Evolutionary conservation across 2,113 vertebrate species (phyloP).

Genomic region (Crotophaga sulcirostris): DNA sequence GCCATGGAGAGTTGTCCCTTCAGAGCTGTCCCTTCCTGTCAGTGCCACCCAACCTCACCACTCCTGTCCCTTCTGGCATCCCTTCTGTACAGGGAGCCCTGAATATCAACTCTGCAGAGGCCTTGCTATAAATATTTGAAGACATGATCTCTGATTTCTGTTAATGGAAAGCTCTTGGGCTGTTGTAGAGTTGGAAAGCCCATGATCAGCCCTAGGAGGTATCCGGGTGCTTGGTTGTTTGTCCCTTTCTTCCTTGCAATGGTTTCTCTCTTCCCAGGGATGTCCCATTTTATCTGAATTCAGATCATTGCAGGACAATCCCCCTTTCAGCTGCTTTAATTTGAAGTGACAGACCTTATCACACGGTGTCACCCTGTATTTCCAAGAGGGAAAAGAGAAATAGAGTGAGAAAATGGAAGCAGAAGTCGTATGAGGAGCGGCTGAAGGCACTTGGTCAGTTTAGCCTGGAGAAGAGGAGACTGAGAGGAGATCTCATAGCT

Average conservation of each 20-base stretch:
- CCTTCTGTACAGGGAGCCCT: background rate
- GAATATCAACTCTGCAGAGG: background rate
- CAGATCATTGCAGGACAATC: background rate
- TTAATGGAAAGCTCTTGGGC: background rate
- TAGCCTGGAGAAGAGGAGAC: background rate
- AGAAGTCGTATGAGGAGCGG: no score
- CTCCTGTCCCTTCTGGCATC: no score
- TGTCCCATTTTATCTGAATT: background rate
- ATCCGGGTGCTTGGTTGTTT: fast-evolving
- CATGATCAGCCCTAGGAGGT: fast-evolving
- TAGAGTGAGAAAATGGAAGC: constrained; percentile 36
- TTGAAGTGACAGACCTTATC: constrained; percentile 55
- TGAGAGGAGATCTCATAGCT: no score
- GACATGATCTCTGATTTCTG: background rate
- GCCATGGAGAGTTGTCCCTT: no score
- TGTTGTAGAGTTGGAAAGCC: fast-evolving
- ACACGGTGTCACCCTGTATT: constrained; percentile 51
- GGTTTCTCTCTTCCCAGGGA: background rate
- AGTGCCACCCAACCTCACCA: no score
- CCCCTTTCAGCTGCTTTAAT: constrained; percentile 12
- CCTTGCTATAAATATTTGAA: fast-evolving
- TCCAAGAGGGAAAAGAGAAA: constrained; percentile 37
- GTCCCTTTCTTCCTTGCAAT: background rate
- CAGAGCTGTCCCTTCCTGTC: no score
- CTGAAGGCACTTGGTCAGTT: no score